Evolutionary conservation across 1,140 invertebrate species (phyloP).

Genomic region (Bacillus rossius): DNA sequence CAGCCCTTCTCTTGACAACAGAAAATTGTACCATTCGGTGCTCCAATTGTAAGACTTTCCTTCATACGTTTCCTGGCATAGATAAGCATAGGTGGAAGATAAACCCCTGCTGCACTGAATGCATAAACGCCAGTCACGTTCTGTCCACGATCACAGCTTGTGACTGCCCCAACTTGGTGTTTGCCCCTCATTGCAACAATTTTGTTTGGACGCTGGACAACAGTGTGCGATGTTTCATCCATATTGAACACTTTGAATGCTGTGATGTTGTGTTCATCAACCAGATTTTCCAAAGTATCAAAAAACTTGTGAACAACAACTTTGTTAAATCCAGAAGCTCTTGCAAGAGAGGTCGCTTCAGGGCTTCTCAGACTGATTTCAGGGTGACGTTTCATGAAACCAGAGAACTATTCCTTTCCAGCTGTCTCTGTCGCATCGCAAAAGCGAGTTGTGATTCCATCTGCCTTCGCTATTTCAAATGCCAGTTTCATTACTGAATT

Average conservation of each 20-base stretch:
- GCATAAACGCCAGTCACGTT: constrained; percentile 28
- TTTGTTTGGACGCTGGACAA: constrained; percentile 33
- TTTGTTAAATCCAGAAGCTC: constrained; percentile 34
- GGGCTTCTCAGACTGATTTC: constrained; percentile 29
- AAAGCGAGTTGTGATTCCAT: neutral
- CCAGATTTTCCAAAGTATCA: constrained; percentile 2
- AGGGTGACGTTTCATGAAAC: constrained; percentile 31
- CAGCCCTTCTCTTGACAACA: constrained; percentile 24
- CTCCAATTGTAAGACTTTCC: constrained; percentile 18
- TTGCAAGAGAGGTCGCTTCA: constrained; percentile 31
- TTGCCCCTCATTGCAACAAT: constrained; percentile 30
- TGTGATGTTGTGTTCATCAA: neutral
- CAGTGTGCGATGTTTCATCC: constrained; percentile 36
- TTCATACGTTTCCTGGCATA: constrained; percentile 25
- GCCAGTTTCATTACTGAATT: neutral
- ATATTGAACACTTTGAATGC: constrained; percentile 24
- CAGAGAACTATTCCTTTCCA: constrained; percentile 32
- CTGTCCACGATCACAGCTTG: constrained; percentile 31
- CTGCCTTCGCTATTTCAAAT: neutral
- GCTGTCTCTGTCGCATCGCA: constrained; percentile 18
- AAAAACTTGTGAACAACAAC: constrained; percentile 30
- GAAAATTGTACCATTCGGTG: constrained; percentile 17
- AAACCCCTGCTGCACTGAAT: constrained; percentile 28
- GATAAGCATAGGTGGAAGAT: constrained; percentile 29
- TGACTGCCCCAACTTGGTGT: constrained; percentile 26